Evolutionary conservation across 2,797 vertebrate genomes (phyloP).

Genomic region (Petrocephalus sullivani): DNA sequence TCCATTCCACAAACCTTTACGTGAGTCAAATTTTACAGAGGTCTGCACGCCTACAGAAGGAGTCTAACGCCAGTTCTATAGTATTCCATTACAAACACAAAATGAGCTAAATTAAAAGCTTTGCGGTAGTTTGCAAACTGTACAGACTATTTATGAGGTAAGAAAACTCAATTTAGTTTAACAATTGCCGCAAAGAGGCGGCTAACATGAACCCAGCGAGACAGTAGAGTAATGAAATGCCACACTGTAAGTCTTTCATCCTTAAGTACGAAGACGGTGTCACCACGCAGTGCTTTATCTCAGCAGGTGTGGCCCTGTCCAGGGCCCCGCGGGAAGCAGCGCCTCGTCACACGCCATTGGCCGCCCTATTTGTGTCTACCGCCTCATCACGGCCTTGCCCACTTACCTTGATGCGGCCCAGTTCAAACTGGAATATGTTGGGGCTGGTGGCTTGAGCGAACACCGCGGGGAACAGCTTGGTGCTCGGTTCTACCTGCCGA

Average conservation of each 20-base stretch:
- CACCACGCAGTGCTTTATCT: not conserved
- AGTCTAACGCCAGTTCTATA: too few relatives aligned
- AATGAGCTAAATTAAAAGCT: too few relatives aligned
- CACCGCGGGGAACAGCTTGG: slow-evolving; percentile 90
- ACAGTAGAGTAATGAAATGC: not conserved
- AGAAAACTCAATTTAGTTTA: not conserved
- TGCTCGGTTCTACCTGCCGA: slow-evolving; percentile 86
- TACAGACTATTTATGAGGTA: too few relatives aligned
- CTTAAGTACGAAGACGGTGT: not conserved
- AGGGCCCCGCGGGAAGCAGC: not conserved
- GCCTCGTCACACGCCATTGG: not conserved
- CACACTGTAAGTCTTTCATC: not conserved
- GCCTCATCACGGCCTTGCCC: not conserved
- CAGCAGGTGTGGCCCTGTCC: not conserved
- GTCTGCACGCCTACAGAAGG: too few relatives aligned
- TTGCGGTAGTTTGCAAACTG: too few relatives aligned
- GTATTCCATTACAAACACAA: too few relatives aligned
- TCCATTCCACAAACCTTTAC: not conserved
- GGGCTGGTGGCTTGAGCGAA: slow-evolving; percentile 93
- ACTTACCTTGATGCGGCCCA: slow-evolving; percentile 85
- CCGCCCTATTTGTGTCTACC: slow-evolving; percentile 13
- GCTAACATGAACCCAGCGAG: not conserved
- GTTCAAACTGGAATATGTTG: slow-evolving; percentile 88
- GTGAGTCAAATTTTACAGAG: not conserved
- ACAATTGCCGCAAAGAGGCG: not conserved